Evolutionary conservation across 1,140 invertebrate species (phyloP).

Genomic region (Myzus persicae): DNA sequence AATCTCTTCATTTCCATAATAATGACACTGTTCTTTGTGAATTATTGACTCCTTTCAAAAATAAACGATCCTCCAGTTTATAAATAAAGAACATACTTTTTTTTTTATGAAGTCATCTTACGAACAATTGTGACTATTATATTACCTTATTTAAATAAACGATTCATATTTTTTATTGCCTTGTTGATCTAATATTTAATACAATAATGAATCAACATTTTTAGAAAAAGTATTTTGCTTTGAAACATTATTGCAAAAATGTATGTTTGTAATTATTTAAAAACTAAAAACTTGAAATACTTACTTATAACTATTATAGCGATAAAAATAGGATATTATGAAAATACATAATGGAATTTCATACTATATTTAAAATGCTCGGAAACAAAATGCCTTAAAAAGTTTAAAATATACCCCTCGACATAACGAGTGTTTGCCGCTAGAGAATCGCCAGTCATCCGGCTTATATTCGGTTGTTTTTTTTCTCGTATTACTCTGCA

Average conservation of each 20-base stretch:
- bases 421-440: too few species aligned
- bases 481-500: too few species aligned
- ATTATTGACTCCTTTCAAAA: not conserved
- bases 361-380: too few species aligned
- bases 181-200: not conserved
- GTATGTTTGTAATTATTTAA: not conserved
- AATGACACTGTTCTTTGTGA: too few species aligned
- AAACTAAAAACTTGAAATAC: too few species aligned
- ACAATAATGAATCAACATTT: not conserved
- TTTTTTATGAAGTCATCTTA: not conserved
- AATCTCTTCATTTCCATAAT: too few species aligned
- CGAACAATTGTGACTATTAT: not conserved
- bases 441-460: too few species aligned
- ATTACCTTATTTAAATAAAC: not conserved
- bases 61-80: not conserved
- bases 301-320: not conserved
- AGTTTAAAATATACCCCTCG: too few species aligned
- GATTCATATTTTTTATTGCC: not conserved
- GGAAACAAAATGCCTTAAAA: too few species aligned
- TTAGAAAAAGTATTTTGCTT: not conserved
- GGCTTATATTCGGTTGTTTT: too few species aligned
- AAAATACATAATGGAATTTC: not conserved
- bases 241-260: not conserved
- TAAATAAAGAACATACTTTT: not conserved
- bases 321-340: too few species aligned